These are phyloP conservation scores for Cepphus grylle DNA, from an alignment of 2,113 vertebrate genomes.

Conservation along the genomic window DNA sequence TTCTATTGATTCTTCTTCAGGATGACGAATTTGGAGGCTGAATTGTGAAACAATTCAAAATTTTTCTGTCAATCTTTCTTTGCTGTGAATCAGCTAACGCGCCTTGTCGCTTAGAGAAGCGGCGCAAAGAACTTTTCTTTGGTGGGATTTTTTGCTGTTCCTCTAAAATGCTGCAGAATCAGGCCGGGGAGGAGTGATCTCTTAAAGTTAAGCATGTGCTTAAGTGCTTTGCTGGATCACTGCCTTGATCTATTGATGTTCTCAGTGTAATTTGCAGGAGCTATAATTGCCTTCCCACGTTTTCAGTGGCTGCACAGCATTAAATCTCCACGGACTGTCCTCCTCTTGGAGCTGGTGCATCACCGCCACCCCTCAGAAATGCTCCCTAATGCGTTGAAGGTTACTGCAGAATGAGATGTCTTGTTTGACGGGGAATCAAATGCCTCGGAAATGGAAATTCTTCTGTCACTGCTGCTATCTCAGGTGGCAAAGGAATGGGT, in stretches of 20 bases:
- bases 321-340: background rate
- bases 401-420: background rate
- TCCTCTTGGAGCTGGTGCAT: background rate
- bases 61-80: background rate
- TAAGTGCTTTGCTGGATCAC: conserved; percentile 49
- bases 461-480: background rate
- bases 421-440: background rate
- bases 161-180: background rate
- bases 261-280: background rate
- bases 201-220: conserved; percentile 14
- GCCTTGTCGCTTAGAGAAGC: fast-evolving
- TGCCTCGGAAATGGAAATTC: background rate
- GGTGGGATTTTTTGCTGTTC: background rate
- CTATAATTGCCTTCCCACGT: background rate
- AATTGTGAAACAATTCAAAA: background rate
- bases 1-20: background rate
- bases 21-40: background rate
- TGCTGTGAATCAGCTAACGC: fast-evolving
- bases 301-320: conserved; percentile 6
- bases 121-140: background rate
- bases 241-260: conserved; percentile 23
- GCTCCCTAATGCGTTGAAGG: background rate
- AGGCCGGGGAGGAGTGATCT: background rate
- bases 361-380: background rate
- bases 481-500: background rate